Conservation (phyloP, 53 echinoderm and acorn worm genomes). For the Echinometra lucunter region DNA sequence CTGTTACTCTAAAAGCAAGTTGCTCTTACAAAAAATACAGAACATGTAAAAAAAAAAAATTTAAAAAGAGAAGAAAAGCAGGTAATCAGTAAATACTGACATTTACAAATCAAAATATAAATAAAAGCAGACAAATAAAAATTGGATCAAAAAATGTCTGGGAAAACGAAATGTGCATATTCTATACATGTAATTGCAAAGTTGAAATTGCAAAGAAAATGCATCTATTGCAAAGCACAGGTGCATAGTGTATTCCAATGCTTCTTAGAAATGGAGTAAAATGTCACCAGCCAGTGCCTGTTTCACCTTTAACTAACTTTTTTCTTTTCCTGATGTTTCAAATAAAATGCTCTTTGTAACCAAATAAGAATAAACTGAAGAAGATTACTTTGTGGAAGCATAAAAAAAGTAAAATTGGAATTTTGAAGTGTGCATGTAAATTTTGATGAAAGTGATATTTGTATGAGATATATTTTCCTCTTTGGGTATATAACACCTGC, state of each 20-base stretch:
- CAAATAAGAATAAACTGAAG: too few species aligned
- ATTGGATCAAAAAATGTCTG: neutral
- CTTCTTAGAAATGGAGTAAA: neutral
- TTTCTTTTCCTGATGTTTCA: too few species aligned
- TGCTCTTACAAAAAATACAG: neutral
- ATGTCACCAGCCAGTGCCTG: neutral
- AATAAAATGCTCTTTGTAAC: too few species aligned
- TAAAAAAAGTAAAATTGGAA: too few species aligned
- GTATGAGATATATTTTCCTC: too few species aligned
- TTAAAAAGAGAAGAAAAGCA: too few species aligned
- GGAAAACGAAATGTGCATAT: neutral
- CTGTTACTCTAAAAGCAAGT: neutral
- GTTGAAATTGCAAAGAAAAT: neutral
- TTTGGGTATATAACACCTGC: neutral
- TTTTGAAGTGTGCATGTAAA: neutral
- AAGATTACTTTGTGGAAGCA: too few species aligned
- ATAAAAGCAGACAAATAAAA: neutral
- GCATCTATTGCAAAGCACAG: neutral
- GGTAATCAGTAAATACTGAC: neutral
- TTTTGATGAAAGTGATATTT: neutral
- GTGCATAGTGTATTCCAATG: neutral
- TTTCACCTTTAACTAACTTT: neutral
- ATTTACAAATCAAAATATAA: neutral
- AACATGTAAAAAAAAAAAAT: too few species aligned
- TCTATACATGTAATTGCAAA: neutral